Conservation (phyloP, 2,888 invertebrate genomes). For the Chloromyia formosa region DNA sequence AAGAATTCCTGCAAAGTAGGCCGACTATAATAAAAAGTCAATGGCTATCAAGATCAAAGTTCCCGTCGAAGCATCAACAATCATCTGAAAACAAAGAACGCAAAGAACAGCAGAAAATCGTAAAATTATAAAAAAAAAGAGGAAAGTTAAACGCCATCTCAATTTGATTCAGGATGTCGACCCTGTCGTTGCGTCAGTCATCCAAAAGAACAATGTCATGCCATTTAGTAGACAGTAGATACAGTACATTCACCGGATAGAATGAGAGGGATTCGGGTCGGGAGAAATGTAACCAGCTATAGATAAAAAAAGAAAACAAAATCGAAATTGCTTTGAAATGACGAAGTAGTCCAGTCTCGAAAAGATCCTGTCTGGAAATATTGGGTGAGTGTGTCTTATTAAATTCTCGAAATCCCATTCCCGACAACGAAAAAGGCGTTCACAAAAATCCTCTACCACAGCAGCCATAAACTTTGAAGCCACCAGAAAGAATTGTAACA, state of each 20-base stretch:
- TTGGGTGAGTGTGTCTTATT: not conserved
- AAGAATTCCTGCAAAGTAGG: not conserved
- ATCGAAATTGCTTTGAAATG: not conserved
- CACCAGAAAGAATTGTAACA: slow-evolving; percentile 4
- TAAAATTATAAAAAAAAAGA: not conserved
- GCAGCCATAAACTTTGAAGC: not conserved
- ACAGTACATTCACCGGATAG: not conserved
- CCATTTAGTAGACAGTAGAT: not conserved
- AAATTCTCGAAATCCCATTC: not conserved
- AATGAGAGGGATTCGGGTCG: not conserved
- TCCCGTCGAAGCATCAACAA: no score
- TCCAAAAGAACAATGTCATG: not conserved
- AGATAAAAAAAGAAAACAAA: not conserved
- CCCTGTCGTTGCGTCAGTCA: slow-evolving; percentile 8
- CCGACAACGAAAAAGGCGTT: not conserved
- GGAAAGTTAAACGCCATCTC: slow-evolving; percentile 45
- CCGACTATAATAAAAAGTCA: not conserved
- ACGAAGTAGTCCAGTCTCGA: not conserved
- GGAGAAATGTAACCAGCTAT: no score
- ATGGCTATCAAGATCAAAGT: no score
- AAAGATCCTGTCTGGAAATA: not conserved
- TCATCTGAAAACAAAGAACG: no score
- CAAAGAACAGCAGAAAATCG: not conserved
- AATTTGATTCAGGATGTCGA: slow-evolving; percentile 12
- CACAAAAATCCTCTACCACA: not conserved